Percentiles rank a stretch among this genome's conserved stretches.
These are phyloP conservation scores for Casuarius casuarius DNA, from an alignment of 2,113 vertebrate species.

Conservation along the genomic window DNA sequence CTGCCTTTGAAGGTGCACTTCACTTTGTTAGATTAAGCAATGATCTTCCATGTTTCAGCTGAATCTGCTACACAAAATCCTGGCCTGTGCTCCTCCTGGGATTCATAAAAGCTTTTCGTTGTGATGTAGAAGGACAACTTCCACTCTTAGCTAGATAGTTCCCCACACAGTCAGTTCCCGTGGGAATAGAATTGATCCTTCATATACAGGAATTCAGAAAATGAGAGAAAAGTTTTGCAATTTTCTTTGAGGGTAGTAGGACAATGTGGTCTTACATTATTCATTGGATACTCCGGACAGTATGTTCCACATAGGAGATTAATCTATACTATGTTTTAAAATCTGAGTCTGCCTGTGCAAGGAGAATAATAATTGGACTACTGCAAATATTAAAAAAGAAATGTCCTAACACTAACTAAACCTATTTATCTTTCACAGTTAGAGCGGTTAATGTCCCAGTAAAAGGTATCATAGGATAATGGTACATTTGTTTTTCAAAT, in stretches of 20 bases:
- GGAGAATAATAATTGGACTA: constrained; percentile 12
- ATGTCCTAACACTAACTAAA: background rate
- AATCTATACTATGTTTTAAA: background rate
- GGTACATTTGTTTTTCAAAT: background rate
- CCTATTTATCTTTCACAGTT: background rate
- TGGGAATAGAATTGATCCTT: fast-evolving
- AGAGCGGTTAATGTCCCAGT: background rate
- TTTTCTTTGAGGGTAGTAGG: background rate
- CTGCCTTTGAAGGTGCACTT: fast-evolving
- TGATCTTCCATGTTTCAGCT: background rate
- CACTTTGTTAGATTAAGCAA: background rate
- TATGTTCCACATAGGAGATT: background rate
- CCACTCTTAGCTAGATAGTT: background rate
- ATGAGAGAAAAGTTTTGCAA: background rate
- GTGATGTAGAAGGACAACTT: background rate
- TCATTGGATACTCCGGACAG: background rate
- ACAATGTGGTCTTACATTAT: background rate
- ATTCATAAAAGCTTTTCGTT: background rate
- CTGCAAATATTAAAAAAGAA: constrained; percentile 12
- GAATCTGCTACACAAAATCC: background rate
- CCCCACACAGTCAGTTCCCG: background rate
- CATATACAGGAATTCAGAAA: background rate
- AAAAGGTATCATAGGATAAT: background rate
- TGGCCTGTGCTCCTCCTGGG: background rate
- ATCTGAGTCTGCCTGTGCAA: background rate